Base-by-base conservation (phyloP, 2,797 vertebrate species). In the Lemur catta region DNA sequence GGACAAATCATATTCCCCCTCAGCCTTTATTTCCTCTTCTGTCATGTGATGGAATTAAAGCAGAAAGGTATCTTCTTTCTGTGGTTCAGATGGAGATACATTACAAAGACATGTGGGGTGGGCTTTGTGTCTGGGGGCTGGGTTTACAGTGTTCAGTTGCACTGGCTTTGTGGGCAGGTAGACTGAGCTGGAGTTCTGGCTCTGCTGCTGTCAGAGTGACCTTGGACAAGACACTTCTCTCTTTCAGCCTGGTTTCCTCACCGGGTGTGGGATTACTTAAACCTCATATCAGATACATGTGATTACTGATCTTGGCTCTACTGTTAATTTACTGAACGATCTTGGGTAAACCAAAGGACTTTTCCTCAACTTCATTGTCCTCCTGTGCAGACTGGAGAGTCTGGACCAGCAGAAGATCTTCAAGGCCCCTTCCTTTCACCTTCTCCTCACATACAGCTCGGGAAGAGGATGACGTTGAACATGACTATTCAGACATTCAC, bases 281-380 rank as follows among this genome's bases (percentile, higher is more conserved):
- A 57, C 12, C 28, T 88, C 28, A 11, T 15, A 50, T 76, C 33
- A 50, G 30, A 63, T 41, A 52, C 12, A 20, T 78, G 6, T n/a
- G 50, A 43, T 95, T 78, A 67, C 33, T 79, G 48, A 33, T 80
- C 11, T 76, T 61, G 78, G 65, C 52, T 90, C 65, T n/a, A 35
- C 9, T 43, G 61, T 92, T 18, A 86, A 71, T 48, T 82, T n/a
- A 74, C 17, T 41, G 52, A 52, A 41, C 15, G 5, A 48, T 55
- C 10, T 72, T 80, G 71, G 55, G 35, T 57, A 92, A 89, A 55
- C 24, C 35, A 26, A 18, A 69, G 9, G 12, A 82, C 13, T 35
- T 72, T n/a, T 74, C 57, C 13, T 57, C 41, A 24, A 79, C 4
- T 85, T 69, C 12, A 55, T 6, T 59, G 78, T 89, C 38, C 15